Evolutionary conservation across 1,140 invertebrate genomes (phyloP), one percentile per base, ranked within the genome.

Genomic region (Atta texana): DNA sequence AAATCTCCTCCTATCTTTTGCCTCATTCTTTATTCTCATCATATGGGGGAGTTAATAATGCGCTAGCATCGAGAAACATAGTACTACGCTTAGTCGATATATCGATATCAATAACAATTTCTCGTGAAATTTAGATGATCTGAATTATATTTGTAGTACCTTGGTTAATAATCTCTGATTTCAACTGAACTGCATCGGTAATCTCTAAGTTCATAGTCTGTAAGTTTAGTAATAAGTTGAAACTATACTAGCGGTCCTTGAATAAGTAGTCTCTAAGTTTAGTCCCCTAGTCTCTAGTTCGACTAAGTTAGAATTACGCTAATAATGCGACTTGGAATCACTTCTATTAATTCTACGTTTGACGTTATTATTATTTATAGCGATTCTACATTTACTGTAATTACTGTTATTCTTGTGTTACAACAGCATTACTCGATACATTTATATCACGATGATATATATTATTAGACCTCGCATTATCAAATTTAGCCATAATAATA

Each of bases 251-350:
- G 18, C 18, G 28, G 55, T 34, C 55, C 39, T 55, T 55, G 80
- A 84, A 63, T 74, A 84, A 84, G 80, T 75, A 84, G 55, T 84
- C 68, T 61, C 55, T 24, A 84, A 84, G 69, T 84, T 84, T 61
- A 61, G 39, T 68, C 75, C 14, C n/a, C 34, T 21, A 31, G 75
- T 81, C 51, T 28, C 34, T 31, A 75, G 69, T 84, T 84, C 51
- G 55, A 16, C 69, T n/a, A 84, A 84, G 55, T 84, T 51, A 39
- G 24, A 44, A 84, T 84, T 84, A 51, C 55, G 57, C 21, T 61
- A 74, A 84, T 63, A 74, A 24, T 24, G 55, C 55, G 24, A 72
- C 53, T 34, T 31, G 31, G 3, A 39, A 49, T n/a, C n/a, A 24
- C 39, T 31, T 49, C 18, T 21, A 71, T 51, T 84, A 84, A 84